These are phyloP conservation scores for Petroica traversi DNA, from an alignment of 2,113 vertebrate genomes.

Conservation along the genomic window DNA sequence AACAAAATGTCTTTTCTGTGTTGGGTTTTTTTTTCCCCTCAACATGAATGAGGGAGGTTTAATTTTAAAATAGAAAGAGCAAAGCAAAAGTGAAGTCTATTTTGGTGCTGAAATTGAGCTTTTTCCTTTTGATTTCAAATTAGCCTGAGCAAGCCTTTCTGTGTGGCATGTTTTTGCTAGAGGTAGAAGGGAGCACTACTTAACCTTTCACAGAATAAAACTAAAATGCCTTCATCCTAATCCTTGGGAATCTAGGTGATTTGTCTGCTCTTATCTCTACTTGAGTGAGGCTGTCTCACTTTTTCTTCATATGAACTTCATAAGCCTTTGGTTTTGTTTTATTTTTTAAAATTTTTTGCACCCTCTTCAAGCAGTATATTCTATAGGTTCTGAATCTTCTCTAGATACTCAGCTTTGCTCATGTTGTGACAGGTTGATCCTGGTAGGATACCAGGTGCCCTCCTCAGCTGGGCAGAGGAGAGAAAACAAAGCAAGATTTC, in stretches of 20 bases:
- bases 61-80: not conserved
- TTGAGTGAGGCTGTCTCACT: not conserved
- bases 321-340: not conserved
- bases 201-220: not conserved
- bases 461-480: not conserved
- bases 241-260: not conserved
- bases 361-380: not conserved
- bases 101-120: not conserved
- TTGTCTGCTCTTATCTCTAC: not conserved
- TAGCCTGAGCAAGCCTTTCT: not conserved
- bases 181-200: not conserved
- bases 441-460: not conserved
- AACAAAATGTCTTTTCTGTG: not conserved
- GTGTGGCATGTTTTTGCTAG: not conserved
- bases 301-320: not conserved
- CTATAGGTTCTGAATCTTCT: not conserved
- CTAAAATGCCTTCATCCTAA: not conserved
- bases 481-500: not conserved
- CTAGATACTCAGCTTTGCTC: not conserved
- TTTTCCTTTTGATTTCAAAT: not conserved
- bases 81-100: not conserved
- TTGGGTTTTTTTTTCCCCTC: accelerated
- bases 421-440: not conserved
- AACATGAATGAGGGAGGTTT: not conserved
- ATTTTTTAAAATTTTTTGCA: not conserved